Conservation (phyloP, 2,888 invertebrate species). For the Aphidius colemani region DNA sequence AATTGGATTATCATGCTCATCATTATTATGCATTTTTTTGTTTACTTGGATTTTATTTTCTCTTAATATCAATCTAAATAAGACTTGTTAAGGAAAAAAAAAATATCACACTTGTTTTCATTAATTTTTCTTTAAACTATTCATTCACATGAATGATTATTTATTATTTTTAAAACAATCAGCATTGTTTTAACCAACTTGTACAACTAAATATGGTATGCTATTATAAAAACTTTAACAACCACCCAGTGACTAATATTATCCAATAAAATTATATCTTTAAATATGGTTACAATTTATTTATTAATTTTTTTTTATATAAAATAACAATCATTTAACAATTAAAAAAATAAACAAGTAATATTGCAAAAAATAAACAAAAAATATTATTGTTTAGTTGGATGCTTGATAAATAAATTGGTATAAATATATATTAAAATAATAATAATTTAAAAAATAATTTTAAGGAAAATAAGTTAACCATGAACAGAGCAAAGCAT, state of each 20-base stretch:
- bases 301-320: too few relatives aligned
- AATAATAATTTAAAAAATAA: background rate
- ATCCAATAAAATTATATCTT: too few relatives aligned
- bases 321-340: too few relatives aligned
- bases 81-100: slow-evolving; percentile 6
- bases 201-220: too few relatives aligned
- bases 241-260: too few relatives aligned
- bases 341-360: background rate
- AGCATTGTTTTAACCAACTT: too few relatives aligned
- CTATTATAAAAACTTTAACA: too few relatives aligned
- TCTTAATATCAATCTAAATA: background rate
- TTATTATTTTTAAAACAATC: too few relatives aligned
- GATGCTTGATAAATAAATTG: background rate
- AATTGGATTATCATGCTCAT: slow-evolving; percentile 16
- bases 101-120: background rate
- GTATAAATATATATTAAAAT: background rate
- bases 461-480: background rate
- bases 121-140: background rate
- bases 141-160: background rate
- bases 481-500: slow-evolving; percentile 19
- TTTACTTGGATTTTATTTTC: background rate
- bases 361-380: background rate
- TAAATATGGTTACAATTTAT: too few relatives aligned
- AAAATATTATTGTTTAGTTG: background rate
- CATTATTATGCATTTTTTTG: slow-evolving; percentile 28